phyloP scores from a whole-genome alignment of 2,888 invertebrate genomes.

The Campopleginae sp. region DNA sequence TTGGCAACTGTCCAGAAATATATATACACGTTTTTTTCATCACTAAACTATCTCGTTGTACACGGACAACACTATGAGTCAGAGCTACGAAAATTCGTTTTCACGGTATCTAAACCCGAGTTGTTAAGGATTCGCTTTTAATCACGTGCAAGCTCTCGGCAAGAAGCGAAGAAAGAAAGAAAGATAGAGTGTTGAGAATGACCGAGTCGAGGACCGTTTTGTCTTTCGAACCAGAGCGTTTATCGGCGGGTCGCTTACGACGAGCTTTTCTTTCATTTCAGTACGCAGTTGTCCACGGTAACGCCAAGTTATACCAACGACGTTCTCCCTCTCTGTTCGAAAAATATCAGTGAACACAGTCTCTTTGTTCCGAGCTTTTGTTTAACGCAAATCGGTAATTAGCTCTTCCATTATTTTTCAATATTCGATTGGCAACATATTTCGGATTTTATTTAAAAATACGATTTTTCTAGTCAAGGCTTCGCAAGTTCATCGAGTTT shows the following conservation, averaged over 20 bases:
- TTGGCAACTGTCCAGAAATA: constrained; percentile 72
- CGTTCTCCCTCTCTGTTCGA: background rate
- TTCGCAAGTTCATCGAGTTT: no score
- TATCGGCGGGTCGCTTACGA: constrained; percentile 41
- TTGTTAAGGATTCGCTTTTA: constrained; percentile 46
- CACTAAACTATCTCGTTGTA: constrained; percentile 38
- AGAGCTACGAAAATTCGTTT: constrained; percentile 73
- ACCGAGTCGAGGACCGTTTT: constrained; percentile 42
- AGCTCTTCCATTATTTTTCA: background rate
- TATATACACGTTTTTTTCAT: constrained; percentile 24
- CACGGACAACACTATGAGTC: constrained; percentile 78
- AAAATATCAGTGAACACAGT: constrained; percentile 18
- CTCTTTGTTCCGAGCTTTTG: constrained; percentile 16
- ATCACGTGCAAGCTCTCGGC: constrained; percentile 73
- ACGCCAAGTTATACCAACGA: constrained; percentile 59
- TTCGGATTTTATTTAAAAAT: background rate
- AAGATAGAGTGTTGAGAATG: constrained; percentile 40
- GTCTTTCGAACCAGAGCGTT: constrained; percentile 50
- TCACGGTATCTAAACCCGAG: constrained; percentile 67
- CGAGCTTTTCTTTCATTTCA: constrained; percentile 65
- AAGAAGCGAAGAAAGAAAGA: constrained; percentile 7
- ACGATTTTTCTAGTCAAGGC: background rate
- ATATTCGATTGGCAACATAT: background rate
- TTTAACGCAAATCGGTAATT: constrained; percentile 2
- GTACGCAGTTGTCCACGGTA: constrained; percentile 68